These are phyloP conservation scores for Bubo scandiacus DNA, from an alignment of 2,113 vertebrate species.

Conservation along the genomic window DNA sequence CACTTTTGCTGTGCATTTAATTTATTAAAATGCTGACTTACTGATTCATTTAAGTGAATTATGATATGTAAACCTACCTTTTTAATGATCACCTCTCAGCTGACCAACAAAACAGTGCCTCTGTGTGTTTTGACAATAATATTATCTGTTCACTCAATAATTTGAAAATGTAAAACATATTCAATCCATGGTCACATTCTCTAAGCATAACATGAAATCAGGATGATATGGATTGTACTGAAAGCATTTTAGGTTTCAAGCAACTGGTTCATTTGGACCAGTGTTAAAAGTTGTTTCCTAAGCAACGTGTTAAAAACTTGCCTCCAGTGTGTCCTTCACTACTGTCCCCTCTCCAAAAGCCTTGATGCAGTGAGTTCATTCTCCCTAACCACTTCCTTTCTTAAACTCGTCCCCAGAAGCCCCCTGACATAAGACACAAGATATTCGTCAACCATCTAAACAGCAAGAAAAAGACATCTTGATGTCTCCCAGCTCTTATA, in stretches of 20 bases:
- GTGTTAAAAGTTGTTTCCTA: not conserved
- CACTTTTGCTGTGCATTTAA: not conserved
- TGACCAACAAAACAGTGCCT: not conserved
- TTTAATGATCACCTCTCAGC: not conserved
- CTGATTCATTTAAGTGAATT: not conserved
- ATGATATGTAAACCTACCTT: not conserved
- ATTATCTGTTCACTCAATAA: not conserved
- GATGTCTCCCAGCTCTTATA: not conserved
- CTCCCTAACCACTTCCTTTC: not conserved
- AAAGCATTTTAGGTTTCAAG: not conserved
- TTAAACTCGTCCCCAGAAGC: not conserved
- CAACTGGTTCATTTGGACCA: not conserved
- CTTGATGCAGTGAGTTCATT: not conserved
- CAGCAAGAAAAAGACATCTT: not conserved
- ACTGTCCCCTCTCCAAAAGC: not conserved
- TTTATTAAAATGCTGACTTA: not conserved
- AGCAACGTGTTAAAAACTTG: not conserved
- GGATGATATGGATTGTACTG: not conserved
- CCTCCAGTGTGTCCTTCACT: not conserved
- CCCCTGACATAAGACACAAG: not conserved
- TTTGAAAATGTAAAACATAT: not conserved
- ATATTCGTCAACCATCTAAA: not conserved
- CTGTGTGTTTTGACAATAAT: not conserved
- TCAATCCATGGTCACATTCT: not conserved
- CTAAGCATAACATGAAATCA: not conserved